Base-by-base conservation (phyloP, 2,113 vertebrate genomes). In the Aphelocoma coerulescens region DNA sequence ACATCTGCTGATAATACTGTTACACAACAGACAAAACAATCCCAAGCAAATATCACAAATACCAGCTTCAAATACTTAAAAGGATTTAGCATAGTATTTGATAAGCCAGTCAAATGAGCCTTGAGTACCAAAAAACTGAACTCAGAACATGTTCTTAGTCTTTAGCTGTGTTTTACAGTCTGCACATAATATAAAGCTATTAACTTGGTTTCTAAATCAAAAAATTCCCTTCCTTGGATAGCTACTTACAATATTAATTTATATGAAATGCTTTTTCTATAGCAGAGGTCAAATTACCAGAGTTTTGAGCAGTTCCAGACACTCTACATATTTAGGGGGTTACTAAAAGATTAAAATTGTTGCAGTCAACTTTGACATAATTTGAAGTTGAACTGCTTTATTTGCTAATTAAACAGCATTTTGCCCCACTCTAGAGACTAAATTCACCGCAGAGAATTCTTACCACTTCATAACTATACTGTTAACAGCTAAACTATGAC, bases 401-500 rank as follows among this genome's bases (percentile, higher is more conserved):
- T 89, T 91, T 91, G 49, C 66, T 84, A 78, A 87, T 85, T 73
- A 93, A 87, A 79, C 28, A 89, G 46, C n/a, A 71, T 95, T 94
- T 87, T 93, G 80, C 22, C 22, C 52, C n/a, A 67, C 79, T 94
- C 83, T 39, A 67, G 85, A 94, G 43, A 87, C 41, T 93, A 92
- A 94, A 89, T 48, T 94, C 49, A 86, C 74, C 3, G 5, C 41
- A 88, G 32, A 91, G 61, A 87, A 89, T 81, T 87, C 77, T 87
- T 93, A 93, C 82, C 91, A 96, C 85, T 88, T 90, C 89, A 94
- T 95, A 97, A 97, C 91, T 88, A 94, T 63, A 62, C 87, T 82
- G 24, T 61, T 93, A 95, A 85, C 69, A 86, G 67, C 58, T 87
- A 79, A 91, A 91, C 82, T 94, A 77, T 79, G 52, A 95, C 91